Base-by-base conservation (phyloP, 2,888 invertebrate species). In the Criorhina ranunculi region DNA sequence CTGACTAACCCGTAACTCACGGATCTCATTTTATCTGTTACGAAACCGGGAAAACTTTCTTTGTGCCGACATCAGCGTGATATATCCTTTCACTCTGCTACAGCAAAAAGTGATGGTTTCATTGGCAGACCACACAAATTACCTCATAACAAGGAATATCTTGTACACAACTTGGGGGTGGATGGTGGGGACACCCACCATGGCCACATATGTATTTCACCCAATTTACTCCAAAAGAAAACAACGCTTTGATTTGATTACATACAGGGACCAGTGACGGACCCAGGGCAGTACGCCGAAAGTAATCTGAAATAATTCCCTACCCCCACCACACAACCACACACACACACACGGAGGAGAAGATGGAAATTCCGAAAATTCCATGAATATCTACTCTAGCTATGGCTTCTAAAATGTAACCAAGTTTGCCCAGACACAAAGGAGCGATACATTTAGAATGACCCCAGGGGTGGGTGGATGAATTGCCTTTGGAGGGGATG, bases 191-290 rank as follows among this genome's bases (percentile, higher is more conserved):
- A 0, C 33, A 4, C 3, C 6, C 51, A 24, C 15, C 7, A 29
- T 37, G 29, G 33, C 53, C 42, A 51, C 79, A 70, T n/a, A n/a
- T n/a, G n/a, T 82, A 72, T 40, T 66, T 82, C 72, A 53, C 40
- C 77, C 82, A 82, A 83, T 73, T 73, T 67, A 49, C 42, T 35
- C 72, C 24, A 64, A 24, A n/a, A 69, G 67, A 75, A 77, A 69
- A 78, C 73, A 83, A 78, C 69, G 83, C 49, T 75, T 83, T 78
- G 78, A 83, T 75, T 83, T 78, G 83, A 83, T 83, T 83, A 78
- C 57, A 60, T 46, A 24, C 51, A 70, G 31, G 53, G 24, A 64
- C 24, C 8, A 31, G 8, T 15, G n/a, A 70, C 37, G n/a, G 24
- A 15, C 57, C 35, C 0, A 15, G 31, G 67, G 55, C 55, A 59